These are phyloP conservation scores for Sebastes diploproa DNA, from an alignment of 2,797 vertebrate genomes.

Conservation along the genomic window DNA sequence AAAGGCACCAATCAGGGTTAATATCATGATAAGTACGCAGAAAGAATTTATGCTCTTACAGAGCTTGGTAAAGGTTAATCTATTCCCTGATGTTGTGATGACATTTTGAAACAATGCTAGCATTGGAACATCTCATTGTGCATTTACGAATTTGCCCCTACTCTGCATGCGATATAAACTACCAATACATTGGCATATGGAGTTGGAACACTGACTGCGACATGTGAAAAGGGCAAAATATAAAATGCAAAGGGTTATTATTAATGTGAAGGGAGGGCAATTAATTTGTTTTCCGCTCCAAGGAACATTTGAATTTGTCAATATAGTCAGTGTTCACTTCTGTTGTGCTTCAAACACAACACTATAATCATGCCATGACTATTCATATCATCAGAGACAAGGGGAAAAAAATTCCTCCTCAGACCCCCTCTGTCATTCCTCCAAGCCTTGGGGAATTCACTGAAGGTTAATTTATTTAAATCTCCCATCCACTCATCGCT, in stretches of 20 bases:
- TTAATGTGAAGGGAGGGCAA: not conserved
- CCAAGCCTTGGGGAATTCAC: slow-evolving; percentile 75
- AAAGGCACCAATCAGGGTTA: slow-evolving; percentile 68
- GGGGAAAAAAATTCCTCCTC: slow-evolving; percentile 66
- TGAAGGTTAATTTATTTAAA: slow-evolving; percentile 93
- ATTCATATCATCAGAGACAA: slow-evolving; percentile 80
- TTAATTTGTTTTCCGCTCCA: not conserved
- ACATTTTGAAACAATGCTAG: slow-evolving; percentile 66
- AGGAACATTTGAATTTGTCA: not conserved
- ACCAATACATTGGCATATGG: not conserved
- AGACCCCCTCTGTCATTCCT: slow-evolving; percentile 76
- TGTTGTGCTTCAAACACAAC: not conserved
- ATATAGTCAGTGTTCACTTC: not conserved
- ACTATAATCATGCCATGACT: slow-evolving; percentile 73
- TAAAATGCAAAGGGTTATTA: not conserved
- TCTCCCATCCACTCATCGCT: slow-evolving; percentile 84
- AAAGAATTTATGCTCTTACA: slow-evolving; percentile 51
- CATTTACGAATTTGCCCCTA: slow-evolving; percentile 30
- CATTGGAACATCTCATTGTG: slow-evolving; percentile 21
- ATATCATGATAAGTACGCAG: slow-evolving; percentile 55
- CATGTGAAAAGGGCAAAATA: not conserved
- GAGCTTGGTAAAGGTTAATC: slow-evolving; percentile 75
- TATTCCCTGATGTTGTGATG: slow-evolving; percentile 67
- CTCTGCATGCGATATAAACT: slow-evolving; percentile 9
- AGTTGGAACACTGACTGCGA: not conserved